Evolutionary conservation across 1,140 invertebrate genomes (phyloP).

Genomic region (Brachionus plicatilis): DNA sequence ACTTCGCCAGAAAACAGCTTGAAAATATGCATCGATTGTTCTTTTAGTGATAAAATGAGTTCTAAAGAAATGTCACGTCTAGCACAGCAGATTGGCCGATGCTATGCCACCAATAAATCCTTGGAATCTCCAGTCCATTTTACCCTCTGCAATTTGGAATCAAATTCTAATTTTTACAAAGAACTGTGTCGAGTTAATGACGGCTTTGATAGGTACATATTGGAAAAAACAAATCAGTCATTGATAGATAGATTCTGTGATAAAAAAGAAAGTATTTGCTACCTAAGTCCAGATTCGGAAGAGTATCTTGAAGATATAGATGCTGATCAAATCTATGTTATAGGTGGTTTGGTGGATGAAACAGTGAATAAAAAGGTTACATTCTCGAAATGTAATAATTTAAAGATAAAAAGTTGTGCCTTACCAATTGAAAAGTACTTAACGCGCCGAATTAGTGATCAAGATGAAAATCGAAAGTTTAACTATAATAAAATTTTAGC

Average conservation of each 20-base stretch:
- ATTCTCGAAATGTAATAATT: slow-evolving; percentile 37
- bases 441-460: slow-evolving; percentile 40
- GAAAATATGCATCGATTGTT: slow-evolving; percentile 18
- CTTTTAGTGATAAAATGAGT: slow-evolving; percentile 20
- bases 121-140: slow-evolving; percentile 44
- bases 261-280: slow-evolving; percentile 43
- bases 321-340: slow-evolving; percentile 51
- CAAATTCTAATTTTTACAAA: slow-evolving; percentile 43
- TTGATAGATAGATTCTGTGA: background rate
- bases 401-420: slow-evolving; percentile 42
- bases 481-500: slow-evolving; percentile 44
- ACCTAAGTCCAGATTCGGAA: slow-evolving; percentile 50
- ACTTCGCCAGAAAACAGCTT: background rate
- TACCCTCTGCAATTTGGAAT: slow-evolving; percentile 44
- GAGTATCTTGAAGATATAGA: slow-evolving; percentile 46
- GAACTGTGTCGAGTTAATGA: slow-evolving; percentile 45
- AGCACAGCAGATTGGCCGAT: slow-evolving; percentile 45
- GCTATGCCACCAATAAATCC: slow-evolving; percentile 45
- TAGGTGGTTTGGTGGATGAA: slow-evolving; percentile 55
- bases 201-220: slow-evolving; percentile 45
- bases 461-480: background rate
- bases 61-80: slow-evolving; percentile 45
- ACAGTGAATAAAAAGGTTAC: slow-evolving; percentile 47
- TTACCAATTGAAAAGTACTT: slow-evolving; percentile 47
- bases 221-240: background rate